Evolutionary conservation across 2,797 vertebrate genomes (phyloP).

Genomic region (Moxostoma hubbsi): DNA sequence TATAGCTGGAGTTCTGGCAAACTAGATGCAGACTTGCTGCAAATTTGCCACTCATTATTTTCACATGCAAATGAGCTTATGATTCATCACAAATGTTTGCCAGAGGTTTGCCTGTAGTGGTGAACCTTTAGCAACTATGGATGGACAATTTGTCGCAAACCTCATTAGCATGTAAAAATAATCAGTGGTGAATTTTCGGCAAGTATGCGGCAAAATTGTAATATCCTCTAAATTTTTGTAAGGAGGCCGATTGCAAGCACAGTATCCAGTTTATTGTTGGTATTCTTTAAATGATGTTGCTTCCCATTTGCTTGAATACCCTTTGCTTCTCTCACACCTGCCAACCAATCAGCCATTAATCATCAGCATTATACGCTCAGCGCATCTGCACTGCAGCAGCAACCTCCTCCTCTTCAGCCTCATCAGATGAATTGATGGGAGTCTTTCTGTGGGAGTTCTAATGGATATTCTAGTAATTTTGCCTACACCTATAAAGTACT

Average conservation of each 20-base stretch:
- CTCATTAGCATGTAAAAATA: too few relatives aligned
- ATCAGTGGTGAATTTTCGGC: too few relatives aligned
- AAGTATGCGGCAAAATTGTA: too few relatives aligned
- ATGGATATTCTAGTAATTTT: constrained; percentile 35
- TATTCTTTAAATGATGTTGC: constrained; percentile 18
- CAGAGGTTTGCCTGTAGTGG: too few relatives aligned
- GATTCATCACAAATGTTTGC: too few relatives aligned
- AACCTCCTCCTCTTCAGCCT: constrained; percentile 20
- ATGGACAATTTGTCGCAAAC: too few relatives aligned
- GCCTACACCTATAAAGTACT: constrained; percentile 26
- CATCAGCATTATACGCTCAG: constrained; percentile 36
- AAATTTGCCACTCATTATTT: too few relatives aligned
- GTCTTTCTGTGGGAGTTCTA: constrained; percentile 38
- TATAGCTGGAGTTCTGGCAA: too few relatives aligned
- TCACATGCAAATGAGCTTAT: too few relatives aligned
- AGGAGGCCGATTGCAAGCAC: constrained; percentile 10
- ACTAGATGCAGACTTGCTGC: too few relatives aligned
- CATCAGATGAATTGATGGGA: constrained; percentile 11
- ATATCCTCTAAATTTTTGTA: too few relatives aligned
- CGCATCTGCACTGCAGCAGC: constrained; percentile 34
- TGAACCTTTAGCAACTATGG: too few relatives aligned
- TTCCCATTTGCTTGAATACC: constrained; percentile 26
- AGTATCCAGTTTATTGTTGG: constrained; percentile 16
- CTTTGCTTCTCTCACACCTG: constrained; percentile 31
- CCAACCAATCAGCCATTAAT: constrained; percentile 48